These are phyloP conservation scores for Pararge aegeria DNA, from an alignment of 1,140 invertebrate genomes.

Conservation along the genomic window DNA sequence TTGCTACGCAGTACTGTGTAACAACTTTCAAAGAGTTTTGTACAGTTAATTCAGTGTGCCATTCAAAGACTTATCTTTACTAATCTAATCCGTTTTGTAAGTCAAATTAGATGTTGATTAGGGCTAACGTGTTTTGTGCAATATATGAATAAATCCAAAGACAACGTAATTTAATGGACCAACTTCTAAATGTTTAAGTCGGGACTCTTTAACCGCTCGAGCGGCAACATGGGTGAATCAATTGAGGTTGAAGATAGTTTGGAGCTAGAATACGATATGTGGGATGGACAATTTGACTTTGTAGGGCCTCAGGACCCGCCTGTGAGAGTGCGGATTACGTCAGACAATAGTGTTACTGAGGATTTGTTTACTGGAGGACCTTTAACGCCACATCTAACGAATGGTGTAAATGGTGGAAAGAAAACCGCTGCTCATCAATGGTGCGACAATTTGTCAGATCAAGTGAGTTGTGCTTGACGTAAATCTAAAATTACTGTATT, in stretches of 20 bases:
- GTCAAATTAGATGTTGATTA: constrained; percentile 49
- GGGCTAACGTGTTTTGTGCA: constrained; percentile 45
- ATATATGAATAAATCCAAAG: constrained; percentile 61
- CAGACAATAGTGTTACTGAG: constrained; percentile 64
- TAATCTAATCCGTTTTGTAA: constrained; percentile 60
- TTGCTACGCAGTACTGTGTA: constrained; percentile 19
- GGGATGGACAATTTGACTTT: constrained; percentile 93
- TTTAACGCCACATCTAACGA: constrained; percentile 70
- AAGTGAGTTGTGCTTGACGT: constrained; percentile 59
- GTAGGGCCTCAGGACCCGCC: constrained; percentile 81
- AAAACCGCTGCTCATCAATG: constrained; percentile 79
- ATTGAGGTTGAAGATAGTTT: constrained; percentile 78
- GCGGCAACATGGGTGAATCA: constrained; percentile 62
- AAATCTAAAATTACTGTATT: not conserved
- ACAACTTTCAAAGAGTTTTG: constrained; percentile 24
- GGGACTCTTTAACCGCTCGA: constrained; percentile 63
- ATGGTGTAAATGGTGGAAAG: constrained; percentile 77
- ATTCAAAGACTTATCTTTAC: constrained; percentile 60
- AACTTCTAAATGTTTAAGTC: constrained; percentile 71
- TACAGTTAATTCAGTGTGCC: constrained; percentile 46
- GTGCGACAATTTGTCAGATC: constrained; percentile 80
- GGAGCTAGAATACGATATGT: constrained; percentile 90
- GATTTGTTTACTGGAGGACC: constrained; percentile 71
- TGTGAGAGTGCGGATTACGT: constrained; percentile 50
- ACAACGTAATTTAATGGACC: constrained; percentile 42